phyloP scores from a whole-genome alignment of 2,888 invertebrate genomes.

The Sympetrum striolatum region DNA sequence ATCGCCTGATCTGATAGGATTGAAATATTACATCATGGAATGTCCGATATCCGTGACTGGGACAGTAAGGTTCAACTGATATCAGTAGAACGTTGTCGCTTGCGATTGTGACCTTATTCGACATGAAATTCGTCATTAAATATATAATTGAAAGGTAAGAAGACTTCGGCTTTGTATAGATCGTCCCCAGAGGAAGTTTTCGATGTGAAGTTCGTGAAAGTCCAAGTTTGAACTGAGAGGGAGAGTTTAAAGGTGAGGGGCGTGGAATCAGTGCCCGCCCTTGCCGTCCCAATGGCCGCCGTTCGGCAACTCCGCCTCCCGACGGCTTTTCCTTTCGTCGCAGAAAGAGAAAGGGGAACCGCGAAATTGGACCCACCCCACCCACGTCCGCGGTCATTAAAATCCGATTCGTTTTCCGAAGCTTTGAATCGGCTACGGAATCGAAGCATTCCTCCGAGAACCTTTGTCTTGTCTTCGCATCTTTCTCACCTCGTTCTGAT shows the following conservation, averaged over 20 bases:
- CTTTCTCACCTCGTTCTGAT: neutral
- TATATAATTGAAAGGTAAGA: too few relatives aligned
- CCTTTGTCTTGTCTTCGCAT: neutral
- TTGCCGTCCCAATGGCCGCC: neutral
- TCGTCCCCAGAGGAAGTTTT: too few relatives aligned
- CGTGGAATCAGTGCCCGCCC: neutral
- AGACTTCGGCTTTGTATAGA: too few relatives aligned
- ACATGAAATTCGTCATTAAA: too few relatives aligned
- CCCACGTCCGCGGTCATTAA: neutral
- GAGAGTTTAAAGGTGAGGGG: neutral
- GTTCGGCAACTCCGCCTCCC: neutral
- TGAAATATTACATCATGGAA: too few relatives aligned
- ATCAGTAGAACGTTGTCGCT: too few relatives aligned
- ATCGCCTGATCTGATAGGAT: too few relatives aligned
- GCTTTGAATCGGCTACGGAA: neutral
- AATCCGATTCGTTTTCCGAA: neutral
- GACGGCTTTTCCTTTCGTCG: neutral
- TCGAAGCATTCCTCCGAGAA: neutral
- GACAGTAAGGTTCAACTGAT: too few relatives aligned
- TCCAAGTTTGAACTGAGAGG: neutral
- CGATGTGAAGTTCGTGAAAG: neutral
- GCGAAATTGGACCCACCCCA: neutral
- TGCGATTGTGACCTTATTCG: too few relatives aligned
- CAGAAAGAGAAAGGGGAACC: neutral
- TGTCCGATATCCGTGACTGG: too few relatives aligned